Conservation (phyloP, 2,113 vertebrate species). For the Gopherus flavomarginatus region DNA sequence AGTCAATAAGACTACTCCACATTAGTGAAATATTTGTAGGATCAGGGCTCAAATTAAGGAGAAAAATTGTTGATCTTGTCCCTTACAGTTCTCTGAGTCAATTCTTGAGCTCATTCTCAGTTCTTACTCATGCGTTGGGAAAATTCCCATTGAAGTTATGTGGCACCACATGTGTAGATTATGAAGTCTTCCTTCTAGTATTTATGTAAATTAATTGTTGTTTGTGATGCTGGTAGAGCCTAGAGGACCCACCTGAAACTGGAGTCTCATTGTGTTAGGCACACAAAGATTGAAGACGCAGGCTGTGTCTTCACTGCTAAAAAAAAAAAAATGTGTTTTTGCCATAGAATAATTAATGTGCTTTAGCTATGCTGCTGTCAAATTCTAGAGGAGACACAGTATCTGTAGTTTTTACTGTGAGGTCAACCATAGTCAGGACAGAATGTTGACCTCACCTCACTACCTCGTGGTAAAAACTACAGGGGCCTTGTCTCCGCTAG, state of each 20-base stretch:
- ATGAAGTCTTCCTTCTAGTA: not conserved
- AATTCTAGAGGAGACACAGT: not conserved
- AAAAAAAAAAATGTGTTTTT: not conserved
- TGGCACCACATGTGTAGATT: not conserved
- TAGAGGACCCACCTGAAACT: not conserved
- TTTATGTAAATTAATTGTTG: not conserved
- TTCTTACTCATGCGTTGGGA: not conserved
- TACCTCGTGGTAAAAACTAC: not conserved
- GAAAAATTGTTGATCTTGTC: not conserved
- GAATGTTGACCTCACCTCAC: not conserved
- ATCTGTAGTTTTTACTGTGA: not conserved
- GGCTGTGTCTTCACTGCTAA: not conserved
- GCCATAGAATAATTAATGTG: not conserved
- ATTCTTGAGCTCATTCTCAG: not conserved
- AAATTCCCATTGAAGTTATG: not conserved
- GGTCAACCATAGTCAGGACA: not conserved
- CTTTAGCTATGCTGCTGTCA: not conserved
- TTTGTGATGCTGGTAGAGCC: not conserved
- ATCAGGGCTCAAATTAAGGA: not conserved
- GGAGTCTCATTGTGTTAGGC: not conserved
- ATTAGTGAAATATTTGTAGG: not conserved
- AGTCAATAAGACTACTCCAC: not conserved
- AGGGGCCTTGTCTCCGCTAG: not conserved
- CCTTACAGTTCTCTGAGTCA: not conserved
- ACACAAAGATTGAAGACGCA: not conserved